Base-by-base conservation (phyloP, 1,140 invertebrate genomes). In the Drosophila obscura region DNA sequence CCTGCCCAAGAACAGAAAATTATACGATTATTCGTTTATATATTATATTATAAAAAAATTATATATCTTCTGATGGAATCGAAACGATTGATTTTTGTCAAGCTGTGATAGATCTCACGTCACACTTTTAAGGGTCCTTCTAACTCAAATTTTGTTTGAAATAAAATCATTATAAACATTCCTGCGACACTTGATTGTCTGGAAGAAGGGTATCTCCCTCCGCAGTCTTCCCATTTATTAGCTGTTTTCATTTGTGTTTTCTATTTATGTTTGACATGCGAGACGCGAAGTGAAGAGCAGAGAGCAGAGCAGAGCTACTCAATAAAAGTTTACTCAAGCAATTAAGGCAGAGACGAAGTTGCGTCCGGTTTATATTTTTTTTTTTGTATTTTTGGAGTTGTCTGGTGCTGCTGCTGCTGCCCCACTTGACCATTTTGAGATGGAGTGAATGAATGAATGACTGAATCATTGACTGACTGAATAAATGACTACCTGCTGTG, bases 401-500 rank as follows among this genome's bases (percentile, higher is more conserved):
- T 81, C 73, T 85, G 64, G 53, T 55, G 61, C 35, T 74, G 69
- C 63, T 74, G 61, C 35, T 73, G 69, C 63, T 74, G 61, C 13
- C 63, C 73, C 73, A 76, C 73, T 76, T 75, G 55, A 49, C 65
- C 50, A 76, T 50, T 35, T 67, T 51, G 50, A 51, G 22, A 60
- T 56, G 67, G 50, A 56, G 55, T 58, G 56, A 39, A 31, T 44
- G 44, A 55, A 58, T 71, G 62, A 72, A 48, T 31, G 24, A 39
- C 39, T 45, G 43, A 45, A 15, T 5, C 45, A 59, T 58, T 76
- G 50, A 74, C 59, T 56, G 49, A 48, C 39, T 43, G 28, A 45
- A 8, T 49, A 49, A 49, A 46, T 60, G 55, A 50, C 78, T 85
- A 85, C 82, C 82, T 82, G 82, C 75, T 85, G 82, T 82, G 82